Percentiles rank a stretch among this genome's conserved stretches.
These are phyloP conservation scores for Drosophila paulistorum DNA, from an alignment of 1,140 invertebrate species.

Conservation along the genomic window DNA sequence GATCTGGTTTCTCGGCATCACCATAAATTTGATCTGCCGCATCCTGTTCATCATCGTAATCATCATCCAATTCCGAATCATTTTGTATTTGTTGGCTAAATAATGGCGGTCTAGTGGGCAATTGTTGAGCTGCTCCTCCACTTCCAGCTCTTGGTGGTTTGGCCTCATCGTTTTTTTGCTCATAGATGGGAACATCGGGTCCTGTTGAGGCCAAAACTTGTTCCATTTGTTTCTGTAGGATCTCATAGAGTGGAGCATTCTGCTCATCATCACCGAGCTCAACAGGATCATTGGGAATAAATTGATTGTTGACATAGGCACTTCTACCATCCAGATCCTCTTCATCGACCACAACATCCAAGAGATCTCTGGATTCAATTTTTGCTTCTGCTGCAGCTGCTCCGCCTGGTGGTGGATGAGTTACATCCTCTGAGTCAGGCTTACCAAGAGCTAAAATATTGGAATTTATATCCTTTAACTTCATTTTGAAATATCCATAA, in stretches of 20 bases:
- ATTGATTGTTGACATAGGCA: conserved; percentile 78
- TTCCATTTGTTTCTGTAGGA: conserved; percentile 78
- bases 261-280: conserved; percentile 57
- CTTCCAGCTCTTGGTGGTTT: conserved; percentile 41
- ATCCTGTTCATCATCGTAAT: conserved; percentile 59
- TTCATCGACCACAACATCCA: conserved; percentile 52
- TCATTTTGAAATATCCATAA: background rate
- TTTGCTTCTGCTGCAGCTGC: conserved; percentile 14
- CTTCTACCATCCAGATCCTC: conserved; percentile 70
- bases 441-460: conserved; percentile 30
- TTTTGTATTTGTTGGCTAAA: conserved; percentile 36
- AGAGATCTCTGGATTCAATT: conserved; percentile 42
- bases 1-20: conserved; percentile 58
- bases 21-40: conserved; percentile 35
- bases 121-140: conserved; percentile 34
- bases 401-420: conserved; percentile 34
- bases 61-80: conserved; percentile 50
- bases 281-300: conserved; percentile 60
- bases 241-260: conserved; percentile 68
- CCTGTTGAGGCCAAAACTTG: conserved; percentile 63
- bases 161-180: conserved; percentile 24
- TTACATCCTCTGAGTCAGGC: conserved; percentile 26
- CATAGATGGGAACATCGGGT: conserved; percentile 62
- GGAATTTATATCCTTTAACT: background rate
- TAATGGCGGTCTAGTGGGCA: conserved; percentile 54